Conservation (phyloP, 2,888 invertebrate species). For the Stegophylla sp. region DNA sequence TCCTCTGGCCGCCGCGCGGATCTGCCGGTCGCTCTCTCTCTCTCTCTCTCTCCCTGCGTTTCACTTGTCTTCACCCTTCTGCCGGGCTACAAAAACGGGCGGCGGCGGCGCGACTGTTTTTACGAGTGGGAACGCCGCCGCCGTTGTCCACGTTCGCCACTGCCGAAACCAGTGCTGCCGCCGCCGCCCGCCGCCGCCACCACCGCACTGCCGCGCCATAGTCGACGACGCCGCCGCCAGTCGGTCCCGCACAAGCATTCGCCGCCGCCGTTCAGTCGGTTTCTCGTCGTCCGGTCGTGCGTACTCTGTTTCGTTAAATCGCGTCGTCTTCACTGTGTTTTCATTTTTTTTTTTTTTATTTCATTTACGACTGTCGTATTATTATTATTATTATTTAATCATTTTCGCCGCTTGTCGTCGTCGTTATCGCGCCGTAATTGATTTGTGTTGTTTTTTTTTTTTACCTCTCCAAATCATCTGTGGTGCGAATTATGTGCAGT, state of each 20-base stretch:
- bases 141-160: background rate
- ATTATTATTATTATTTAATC: background rate
- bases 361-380: too few species aligned
- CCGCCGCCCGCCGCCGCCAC: slow-evolving; percentile 9
- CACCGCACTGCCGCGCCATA: background rate
- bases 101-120: slow-evolving; percentile 40
- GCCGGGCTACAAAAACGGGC: slow-evolving; percentile 20
- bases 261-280: slow-evolving; percentile 36
- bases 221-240: background rate
- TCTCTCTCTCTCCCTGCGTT: too few species aligned
- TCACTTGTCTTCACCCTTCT: slow-evolving; percentile 49
- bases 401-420: background rate
- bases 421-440: background rate
- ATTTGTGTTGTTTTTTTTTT: too few species aligned
- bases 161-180: slow-evolving; percentile 49
- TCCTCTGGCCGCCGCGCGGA: background rate
- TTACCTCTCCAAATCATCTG: too few species aligned
- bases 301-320: too few species aligned
- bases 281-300: slow-evolving; percentile 23
- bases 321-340: background rate
- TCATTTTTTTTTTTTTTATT: too few species aligned
- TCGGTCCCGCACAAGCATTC: background rate
- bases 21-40: background rate
- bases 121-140: slow-evolving; percentile 19
- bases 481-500: too few species aligned